Conservation (phyloP, 2,113 vertebrate species). For the Carassius auratus region DNA sequence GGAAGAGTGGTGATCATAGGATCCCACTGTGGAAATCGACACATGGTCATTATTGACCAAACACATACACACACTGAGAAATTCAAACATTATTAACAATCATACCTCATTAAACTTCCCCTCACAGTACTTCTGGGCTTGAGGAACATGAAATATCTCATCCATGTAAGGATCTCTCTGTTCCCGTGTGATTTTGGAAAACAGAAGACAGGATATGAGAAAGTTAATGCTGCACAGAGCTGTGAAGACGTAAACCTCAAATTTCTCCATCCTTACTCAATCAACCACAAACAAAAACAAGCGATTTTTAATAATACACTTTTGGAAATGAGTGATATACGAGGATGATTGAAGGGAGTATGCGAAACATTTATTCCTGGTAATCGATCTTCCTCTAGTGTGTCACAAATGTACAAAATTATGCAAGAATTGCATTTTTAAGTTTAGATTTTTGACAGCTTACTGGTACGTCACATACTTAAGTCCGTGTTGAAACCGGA, state of each 20-base stretch:
- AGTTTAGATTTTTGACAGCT: constrained; percentile 26
- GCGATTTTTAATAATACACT: neutral
- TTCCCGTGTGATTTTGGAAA: constrained; percentile 81
- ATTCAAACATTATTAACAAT: neutral
- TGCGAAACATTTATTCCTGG: neutral
- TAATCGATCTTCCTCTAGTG: neutral
- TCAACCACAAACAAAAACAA: neutral
- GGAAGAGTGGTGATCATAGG: constrained; percentile 97
- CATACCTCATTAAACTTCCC: constrained; percentile 91
- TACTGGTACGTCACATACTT: neutral
- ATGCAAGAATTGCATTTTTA: neutral
- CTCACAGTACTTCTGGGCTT: constrained; percentile 90
- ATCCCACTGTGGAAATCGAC: constrained; percentile 85
- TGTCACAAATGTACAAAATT: neutral
- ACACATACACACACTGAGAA: neutral
- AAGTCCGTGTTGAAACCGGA: neutral
- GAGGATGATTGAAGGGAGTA: neutral
- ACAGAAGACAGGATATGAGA: constrained; percentile 86
- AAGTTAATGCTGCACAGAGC: constrained; percentile 85
- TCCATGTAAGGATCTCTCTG: constrained; percentile 96
- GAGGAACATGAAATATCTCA: constrained; percentile 92
- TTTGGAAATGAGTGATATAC: neutral
- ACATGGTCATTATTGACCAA: neutral
- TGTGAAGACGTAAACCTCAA: constrained; percentile 83
- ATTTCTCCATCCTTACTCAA: constrained; percentile 75